phyloP scores from a whole-genome alignment of 1,140 invertebrate genomes.

The Drosophila pruinosa region DNA sequence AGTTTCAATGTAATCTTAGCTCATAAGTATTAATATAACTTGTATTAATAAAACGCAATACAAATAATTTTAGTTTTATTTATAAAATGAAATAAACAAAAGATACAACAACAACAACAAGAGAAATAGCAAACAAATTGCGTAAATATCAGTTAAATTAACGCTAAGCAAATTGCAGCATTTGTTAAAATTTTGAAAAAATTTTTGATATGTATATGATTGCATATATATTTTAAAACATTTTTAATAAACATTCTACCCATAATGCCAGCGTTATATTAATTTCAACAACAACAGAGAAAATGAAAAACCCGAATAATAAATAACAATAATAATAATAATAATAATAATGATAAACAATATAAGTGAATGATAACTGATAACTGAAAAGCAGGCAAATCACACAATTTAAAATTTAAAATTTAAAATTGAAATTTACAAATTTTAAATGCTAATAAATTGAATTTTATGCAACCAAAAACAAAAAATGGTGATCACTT shows the following conservation, averaged over 20 bases:
- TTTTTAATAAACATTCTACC: slow-evolving; percentile 78
- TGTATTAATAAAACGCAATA: slow-evolving; percentile 79
- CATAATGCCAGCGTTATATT: slow-evolving; percentile 62
- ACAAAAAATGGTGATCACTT: slow-evolving; percentile 65
- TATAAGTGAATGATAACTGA: slow-evolving; percentile 13
- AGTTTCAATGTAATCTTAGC: slow-evolving; percentile 75
- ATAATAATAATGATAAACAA: slow-evolving; percentile 7
- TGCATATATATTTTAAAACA: slow-evolving; percentile 69
- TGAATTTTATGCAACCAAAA: slow-evolving; percentile 73
- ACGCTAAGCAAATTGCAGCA: slow-evolving; percentile 73
- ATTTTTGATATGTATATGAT: slow-evolving; percentile 47
- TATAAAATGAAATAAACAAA: slow-evolving; percentile 34
- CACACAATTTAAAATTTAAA: slow-evolving; percentile 30
- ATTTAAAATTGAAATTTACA: slow-evolving; percentile 41
- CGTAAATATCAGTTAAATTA: slow-evolving; percentile 54
- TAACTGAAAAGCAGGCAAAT: slow-evolving; percentile 53
- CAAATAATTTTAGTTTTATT: slow-evolving; percentile 79
- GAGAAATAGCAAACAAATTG: slow-evolving; percentile 7
- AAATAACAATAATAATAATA: slow-evolving; percentile 25
- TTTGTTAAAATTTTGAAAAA: slow-evolving; percentile 74
- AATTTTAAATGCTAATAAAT: slow-evolving; percentile 58
- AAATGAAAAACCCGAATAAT: slow-evolving; percentile 16
- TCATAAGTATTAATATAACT: slow-evolving; percentile 61
- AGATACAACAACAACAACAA: slow-evolving; percentile 24
- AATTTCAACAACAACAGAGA: slow-evolving; percentile 45